phyloP scores from a whole-genome alignment of 2,888 invertebrate genomes.

The Eupithecia vulgata region DNA sequence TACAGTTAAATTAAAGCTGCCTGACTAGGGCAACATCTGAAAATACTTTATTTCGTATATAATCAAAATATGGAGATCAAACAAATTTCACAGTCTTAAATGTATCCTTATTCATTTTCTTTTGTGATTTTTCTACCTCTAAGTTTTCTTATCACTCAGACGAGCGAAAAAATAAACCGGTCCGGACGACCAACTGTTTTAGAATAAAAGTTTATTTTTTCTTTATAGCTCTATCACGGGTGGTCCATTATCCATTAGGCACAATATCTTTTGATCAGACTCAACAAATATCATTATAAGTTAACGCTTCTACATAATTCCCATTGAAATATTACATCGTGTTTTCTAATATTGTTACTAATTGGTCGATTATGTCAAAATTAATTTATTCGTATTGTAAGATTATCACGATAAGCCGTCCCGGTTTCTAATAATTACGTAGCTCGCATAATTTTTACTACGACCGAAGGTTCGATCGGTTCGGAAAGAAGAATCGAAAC shows the following conservation, averaged over 20 bases:
- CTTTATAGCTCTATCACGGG: slow-evolving; percentile 16
- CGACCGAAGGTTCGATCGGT: background rate
- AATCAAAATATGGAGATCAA: too few species aligned
- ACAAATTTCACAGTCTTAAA: too few species aligned
- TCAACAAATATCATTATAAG: slow-evolving; percentile 31
- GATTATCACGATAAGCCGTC: slow-evolving; percentile 63
- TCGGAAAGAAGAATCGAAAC: background rate
- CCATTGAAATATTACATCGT: slow-evolving; percentile 43
- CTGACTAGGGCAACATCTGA: too few species aligned
- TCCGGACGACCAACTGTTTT: background rate
- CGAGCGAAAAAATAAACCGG: background rate
- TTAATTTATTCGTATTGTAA: slow-evolving; percentile 68
- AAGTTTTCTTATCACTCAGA: too few species aligned
- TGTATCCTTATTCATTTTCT: too few species aligned
- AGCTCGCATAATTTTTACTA: slow-evolving; percentile 1
- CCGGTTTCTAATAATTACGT: background rate
- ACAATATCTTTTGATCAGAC: slow-evolving; percentile 23
- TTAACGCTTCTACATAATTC: slow-evolving; percentile 39
- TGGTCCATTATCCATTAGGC: slow-evolving; percentile 19
- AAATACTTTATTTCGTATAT: too few species aligned
- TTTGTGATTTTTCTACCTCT: too few species aligned
- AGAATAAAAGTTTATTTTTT: background rate
- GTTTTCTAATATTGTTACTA: slow-evolving; percentile 55
- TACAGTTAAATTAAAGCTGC: too few species aligned
- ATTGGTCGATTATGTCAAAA: slow-evolving; percentile 68